Conservation (phyloP, 2,888 invertebrate genomes). For the Aspidiotus destructor region DNA sequence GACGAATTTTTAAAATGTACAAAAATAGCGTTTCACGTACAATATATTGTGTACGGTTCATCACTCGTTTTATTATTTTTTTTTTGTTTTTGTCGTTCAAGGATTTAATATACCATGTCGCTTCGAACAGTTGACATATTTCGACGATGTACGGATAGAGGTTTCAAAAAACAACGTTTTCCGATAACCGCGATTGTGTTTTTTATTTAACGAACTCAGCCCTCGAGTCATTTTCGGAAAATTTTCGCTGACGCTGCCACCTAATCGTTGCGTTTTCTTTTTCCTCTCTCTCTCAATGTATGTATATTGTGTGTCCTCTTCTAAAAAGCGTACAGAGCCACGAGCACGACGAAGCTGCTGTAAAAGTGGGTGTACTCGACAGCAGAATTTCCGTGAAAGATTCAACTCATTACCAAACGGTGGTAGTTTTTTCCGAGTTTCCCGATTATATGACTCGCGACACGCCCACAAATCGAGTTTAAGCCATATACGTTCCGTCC, state of each 20-base stretch:
- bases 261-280: not conserved
- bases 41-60: no score
- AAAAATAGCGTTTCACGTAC: not conserved
- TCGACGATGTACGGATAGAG: no score
- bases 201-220: no score
- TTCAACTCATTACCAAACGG: slow-evolving; percentile 25
- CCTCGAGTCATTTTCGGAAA: no score
- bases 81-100: no score
- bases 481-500: not conserved
- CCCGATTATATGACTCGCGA: slow-evolving; percentile 8
- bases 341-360: not conserved
- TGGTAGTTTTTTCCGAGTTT: slow-evolving; percentile 17
- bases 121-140: no score
- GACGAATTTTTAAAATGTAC: slow-evolving; percentile 24
- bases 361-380: not conserved
- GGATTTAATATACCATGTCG: no score
- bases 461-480: slow-evolving; percentile 18
- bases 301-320: not conserved
- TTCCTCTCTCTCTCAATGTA: not conserved
- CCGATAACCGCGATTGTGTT: no score
- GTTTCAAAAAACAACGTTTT: no score
- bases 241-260: no score
- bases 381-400: slow-evolving; percentile 16
- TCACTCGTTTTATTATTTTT: no score
- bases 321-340: not conserved